These are phyloP conservation scores for Trichechus manatus DNA, from an alignment of 2,113 vertebrate genomes.

Conservation along the genomic window DNA sequence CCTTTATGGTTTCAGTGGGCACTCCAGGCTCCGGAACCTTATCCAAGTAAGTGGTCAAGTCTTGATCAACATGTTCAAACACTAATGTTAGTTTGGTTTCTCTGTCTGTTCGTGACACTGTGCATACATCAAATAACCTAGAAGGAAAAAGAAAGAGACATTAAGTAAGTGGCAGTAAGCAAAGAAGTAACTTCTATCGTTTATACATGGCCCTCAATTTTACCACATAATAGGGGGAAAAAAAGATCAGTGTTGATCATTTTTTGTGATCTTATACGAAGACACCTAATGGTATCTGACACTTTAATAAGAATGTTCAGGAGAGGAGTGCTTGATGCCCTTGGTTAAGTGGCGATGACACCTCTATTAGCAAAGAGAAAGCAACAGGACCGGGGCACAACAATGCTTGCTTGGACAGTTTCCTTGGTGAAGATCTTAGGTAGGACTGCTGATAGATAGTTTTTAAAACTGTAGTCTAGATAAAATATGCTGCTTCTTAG, in stretches of 20 bases:
- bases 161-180: constrained; percentile 64
- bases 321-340: background rate
- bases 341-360: background rate
- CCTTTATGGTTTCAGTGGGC: constrained; percentile 98
- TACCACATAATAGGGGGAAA: background rate
- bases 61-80: constrained; percentile 99
- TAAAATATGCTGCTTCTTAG: constrained; percentile 52
- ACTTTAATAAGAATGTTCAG: background rate
- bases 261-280: background rate
- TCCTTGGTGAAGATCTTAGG: background rate
- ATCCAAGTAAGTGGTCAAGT: constrained; percentile 98
- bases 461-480: constrained; percentile 41
- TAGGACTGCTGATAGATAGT: background rate
- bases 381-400: background rate
- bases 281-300: background rate
- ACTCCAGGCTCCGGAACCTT: constrained; percentile 98
- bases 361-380: background rate
- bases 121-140: constrained; percentile 98
- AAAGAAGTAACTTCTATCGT: background rate
- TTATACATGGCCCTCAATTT: background rate
- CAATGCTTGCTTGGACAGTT: background rate
- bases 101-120: constrained; percentile 97
- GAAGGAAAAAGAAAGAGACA: constrained; percentile 74
- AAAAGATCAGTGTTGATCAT: background rate
- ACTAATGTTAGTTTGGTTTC: constrained; percentile 99